Conservation (phyloP, 92 coral and sea anemone species). For the Chrysogorgia sp. region DNA sequence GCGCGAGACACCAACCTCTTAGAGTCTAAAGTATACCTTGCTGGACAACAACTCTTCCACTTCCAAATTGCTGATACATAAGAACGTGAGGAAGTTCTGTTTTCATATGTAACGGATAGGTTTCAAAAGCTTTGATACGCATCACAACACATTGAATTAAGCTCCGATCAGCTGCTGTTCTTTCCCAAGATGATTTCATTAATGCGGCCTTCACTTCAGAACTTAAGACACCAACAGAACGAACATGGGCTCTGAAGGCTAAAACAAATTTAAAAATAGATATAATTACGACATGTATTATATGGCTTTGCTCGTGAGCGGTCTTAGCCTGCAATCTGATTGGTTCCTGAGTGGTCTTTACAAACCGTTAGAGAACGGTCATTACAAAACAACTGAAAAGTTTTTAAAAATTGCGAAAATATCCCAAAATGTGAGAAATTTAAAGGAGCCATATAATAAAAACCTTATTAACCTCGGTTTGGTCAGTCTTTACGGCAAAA, state of each 20-base stretch:
- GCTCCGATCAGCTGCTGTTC: conserved; percentile 79
- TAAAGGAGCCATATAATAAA: too few species aligned
- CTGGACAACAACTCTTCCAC: conserved; percentile 78
- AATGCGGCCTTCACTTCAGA: conserved; percentile 65
- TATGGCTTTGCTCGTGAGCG: too few species aligned
- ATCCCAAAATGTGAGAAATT: too few species aligned
- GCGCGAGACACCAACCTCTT: too few species aligned
- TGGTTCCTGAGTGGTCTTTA: neutral
- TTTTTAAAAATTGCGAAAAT: too few species aligned
- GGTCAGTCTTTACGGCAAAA: too few species aligned
- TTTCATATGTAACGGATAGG: conserved; percentile 86
- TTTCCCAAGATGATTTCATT: conserved; percentile 67
- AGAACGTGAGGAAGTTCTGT: conserved; percentile 85
- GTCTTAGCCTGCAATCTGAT: too few species aligned
- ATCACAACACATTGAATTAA: conserved; percentile 77
- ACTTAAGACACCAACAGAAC: conserved; percentile 80
- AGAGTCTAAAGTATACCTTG: too few species aligned
- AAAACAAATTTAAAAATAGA: conserved; percentile 28
- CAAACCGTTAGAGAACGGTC: neutral
- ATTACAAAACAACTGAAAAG: too few species aligned
- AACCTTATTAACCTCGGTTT: too few species aligned
- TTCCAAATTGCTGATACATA: conserved; percentile 70
- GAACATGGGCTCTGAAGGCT: conserved; percentile 91
- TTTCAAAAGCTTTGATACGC: conserved; percentile 82
- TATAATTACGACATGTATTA: too few species aligned